A percentile compares a stretch with the other conserved stretches of the same genome.
Evolutionary conservation across 1,140 invertebrate genomes (phyloP).

Genomic region (Druon quercuslanigerum): DNA sequence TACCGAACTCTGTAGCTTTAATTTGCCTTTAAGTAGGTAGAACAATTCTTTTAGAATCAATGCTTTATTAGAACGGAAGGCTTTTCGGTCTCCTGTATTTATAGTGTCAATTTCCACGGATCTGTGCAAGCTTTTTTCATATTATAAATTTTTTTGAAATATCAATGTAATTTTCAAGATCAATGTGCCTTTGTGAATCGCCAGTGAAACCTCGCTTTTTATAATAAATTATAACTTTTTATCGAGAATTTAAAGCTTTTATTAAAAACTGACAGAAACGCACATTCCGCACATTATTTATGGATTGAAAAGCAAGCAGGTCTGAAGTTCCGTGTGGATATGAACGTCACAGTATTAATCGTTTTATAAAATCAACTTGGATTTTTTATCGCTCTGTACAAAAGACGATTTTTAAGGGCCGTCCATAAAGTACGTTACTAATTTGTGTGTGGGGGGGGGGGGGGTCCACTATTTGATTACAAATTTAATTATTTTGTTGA

Average conservation of each 20-base stretch:
- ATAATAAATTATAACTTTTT: too few relatives aligned
- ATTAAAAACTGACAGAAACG: background rate
- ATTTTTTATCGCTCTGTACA: too few relatives aligned
- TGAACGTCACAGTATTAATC: conserved; percentile 9
- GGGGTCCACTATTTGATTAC: too few relatives aligned
- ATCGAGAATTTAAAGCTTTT: background rate
- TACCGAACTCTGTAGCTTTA: background rate
- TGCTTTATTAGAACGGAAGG: conserved; percentile 5
- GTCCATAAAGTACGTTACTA: too few relatives aligned
- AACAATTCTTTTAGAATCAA: background rate
- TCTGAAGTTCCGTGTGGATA: conserved; percentile 4
- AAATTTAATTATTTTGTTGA: too few relatives aligned
- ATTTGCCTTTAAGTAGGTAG: background rate
- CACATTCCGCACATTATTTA: background rate
- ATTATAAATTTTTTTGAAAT: background rate
- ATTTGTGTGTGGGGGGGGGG: too few relatives aligned
- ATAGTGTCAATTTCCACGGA: background rate
- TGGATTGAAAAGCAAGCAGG: background rate
- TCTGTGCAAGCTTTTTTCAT: background rate
- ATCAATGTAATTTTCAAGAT: background rate
- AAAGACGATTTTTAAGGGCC: too few relatives aligned
- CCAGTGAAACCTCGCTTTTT: too few relatives aligned
- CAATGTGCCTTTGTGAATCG: conserved; percentile 9
- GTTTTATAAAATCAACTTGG: background rate
- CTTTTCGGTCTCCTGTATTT: background rate